Base-by-base conservation (phyloP, 2,113 vertebrate genomes). In the Abramis brama region DNA sequence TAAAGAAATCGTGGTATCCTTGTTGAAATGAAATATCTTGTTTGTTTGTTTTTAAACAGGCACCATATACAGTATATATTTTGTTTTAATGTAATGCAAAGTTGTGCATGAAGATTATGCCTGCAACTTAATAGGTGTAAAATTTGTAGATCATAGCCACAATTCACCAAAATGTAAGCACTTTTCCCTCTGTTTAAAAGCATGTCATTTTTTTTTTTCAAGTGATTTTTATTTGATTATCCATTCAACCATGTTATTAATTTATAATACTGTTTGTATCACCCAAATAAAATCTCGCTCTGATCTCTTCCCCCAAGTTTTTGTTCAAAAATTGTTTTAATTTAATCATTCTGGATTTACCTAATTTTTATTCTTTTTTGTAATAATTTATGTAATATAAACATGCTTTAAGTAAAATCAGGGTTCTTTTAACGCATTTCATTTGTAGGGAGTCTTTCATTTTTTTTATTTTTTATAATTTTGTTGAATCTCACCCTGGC, bases 71-170 rank as follows among this genome's bases (percentile, higher is more conserved):
- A 52, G 43, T 80, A 83, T 79, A 43, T 88, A 33, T 19, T 43
- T 71, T 39, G 21, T 71, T 71, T 71, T 71, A 43, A 43, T 73
- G 19, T 78, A 85, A 85, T 79, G 50, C 82, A 91, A 90, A 79
- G 78, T 57, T 57, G 85, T 91, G 92, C 91, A 94, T 43, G 92
- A 57, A 86, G 45, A 83, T 86, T 88, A 86, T 92, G 93, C 93
- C 93, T 93, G 92, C 80, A 19, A 6, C 59, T 78, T 74, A 9
- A 76, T 88, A 19, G 66, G 23, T 84, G 66, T 74, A 33, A n/a
- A 52, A 8, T 83, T 73, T 79, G 57, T 83, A 45, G 15, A 13
- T 78, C 27, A 59, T 64, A 47, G 66, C 74, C 62, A 80, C 19
- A 6, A 59, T 45, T 85, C 64, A 39, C 25, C 39, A 33, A 57